phyloP scores from a whole-genome alignment of 1,140 invertebrate species.

The Drosophila triauraria region DNA sequence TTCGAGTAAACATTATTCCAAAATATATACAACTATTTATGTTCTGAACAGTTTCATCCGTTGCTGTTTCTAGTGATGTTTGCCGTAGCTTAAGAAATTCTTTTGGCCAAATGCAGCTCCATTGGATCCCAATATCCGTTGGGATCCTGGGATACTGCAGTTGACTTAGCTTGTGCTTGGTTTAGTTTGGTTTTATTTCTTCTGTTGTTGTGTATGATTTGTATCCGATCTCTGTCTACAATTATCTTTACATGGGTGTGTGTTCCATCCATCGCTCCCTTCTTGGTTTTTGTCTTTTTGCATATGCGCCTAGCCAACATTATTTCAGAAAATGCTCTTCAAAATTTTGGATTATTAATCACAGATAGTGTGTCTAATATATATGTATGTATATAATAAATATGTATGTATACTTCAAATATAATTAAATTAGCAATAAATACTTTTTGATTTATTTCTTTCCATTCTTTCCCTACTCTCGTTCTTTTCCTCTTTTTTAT shows the following conservation, averaged over 20 bases:
- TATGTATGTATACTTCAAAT: slow-evolving; percentile 84
- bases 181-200: slow-evolving; percentile 53
- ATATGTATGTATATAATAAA: slow-evolving; percentile 84
- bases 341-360: slow-evolving; percentile 86
- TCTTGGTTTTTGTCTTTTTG: slow-evolving; percentile 43
- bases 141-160: slow-evolving; percentile 4
- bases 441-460: slow-evolving; percentile 61
- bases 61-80: slow-evolving; percentile 45
- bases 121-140: not conserved
- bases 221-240: slow-evolving; percentile 75
- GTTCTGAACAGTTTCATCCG: slow-evolving; percentile 59
- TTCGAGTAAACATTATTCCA: slow-evolving; percentile 79
- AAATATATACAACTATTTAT: slow-evolving; percentile 83
- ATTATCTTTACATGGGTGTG: slow-evolving; percentile 54
- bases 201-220: slow-evolving; percentile 39
- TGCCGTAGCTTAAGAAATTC: slow-evolving; percentile 46
- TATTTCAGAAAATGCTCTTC: slow-evolving; percentile 84
- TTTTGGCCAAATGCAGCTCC: slow-evolving; percentile 30
- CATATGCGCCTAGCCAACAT: slow-evolving; percentile 76
- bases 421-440: slow-evolving; percentile 84
- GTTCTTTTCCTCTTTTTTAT: slow-evolving; percentile 30
- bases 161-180: slow-evolving; percentile 52
- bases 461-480: slow-evolving; percentile 30
- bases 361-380: slow-evolving; percentile 86
- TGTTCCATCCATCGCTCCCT: slow-evolving; percentile 48